Percentiles rank a stretch among this genome's conserved stretches.
Evolutionary conservation across 2,888 invertebrate genomes (phyloP).

Genomic region (Brachylomia viminalis): DNA sequence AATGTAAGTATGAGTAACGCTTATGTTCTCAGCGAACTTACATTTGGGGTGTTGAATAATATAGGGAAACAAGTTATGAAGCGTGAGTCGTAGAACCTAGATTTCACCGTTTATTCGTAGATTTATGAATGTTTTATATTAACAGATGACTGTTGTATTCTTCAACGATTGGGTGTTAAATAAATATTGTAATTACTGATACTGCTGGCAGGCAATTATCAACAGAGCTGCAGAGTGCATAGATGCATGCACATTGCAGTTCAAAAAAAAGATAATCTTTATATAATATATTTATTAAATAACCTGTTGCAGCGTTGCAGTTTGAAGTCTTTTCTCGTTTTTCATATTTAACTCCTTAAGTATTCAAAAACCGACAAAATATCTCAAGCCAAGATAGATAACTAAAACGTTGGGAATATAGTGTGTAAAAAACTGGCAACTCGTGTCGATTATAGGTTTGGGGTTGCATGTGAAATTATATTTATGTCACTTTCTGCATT

Average conservation of each 20-base stretch:
- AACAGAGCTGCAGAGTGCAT: neutral
- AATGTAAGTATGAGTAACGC: constrained; percentile 23
- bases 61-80: constrained; percentile 4
- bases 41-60: constrained; percentile 29
- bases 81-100: neutral
- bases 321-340: neutral
- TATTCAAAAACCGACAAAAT: neutral
- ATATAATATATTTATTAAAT: too few species aligned
- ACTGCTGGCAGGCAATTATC: neutral
- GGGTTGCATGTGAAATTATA: too few species aligned
- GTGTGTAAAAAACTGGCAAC: too few species aligned
- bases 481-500: too few species aligned
- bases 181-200: neutral
- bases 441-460: too few species aligned
- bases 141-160: neutral
- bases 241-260: neutral
- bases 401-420: neutral
- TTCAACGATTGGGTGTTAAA: neutral
- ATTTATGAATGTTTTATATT: neutral
- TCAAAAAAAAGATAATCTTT: too few species aligned
- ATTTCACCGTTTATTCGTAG: constrained; percentile 2
- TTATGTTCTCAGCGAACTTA: constrained; percentile 22
- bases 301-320: too few species aligned
- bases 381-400: neutral
- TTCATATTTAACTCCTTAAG: neutral